phyloP scores from a whole-genome alignment of 37 sponge, comb jelly and placozoan genomes.

The Amphimedon queenslandica region DNA sequence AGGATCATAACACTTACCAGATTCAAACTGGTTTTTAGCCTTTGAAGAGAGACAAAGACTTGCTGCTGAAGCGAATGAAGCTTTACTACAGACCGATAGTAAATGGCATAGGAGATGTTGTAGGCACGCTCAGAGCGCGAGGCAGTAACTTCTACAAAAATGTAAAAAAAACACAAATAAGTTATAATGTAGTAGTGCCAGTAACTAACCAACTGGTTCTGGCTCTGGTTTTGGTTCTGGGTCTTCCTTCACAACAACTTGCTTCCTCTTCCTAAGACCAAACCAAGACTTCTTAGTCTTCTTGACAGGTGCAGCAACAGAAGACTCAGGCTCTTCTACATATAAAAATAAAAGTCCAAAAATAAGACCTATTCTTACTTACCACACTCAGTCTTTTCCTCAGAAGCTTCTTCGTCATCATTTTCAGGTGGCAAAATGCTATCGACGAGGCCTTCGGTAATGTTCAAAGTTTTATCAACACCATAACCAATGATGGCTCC shows the following conservation, averaged over 20 bases:
- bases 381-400: background rate
- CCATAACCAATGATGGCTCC: conserved; percentile 49
- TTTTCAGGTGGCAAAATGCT: conserved; percentile 43
- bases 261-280: conserved; percentile 3
- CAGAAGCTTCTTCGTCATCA: conserved; percentile 28
- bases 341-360: background rate
- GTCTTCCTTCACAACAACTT: background rate
- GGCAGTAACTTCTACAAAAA: background rate
- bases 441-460: conserved; percentile 52
- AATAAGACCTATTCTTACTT: conserved; percentile 5
- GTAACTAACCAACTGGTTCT: no score
- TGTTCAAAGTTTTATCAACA: conserved; percentile 24
- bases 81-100: conserved; percentile 38
- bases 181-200: no score
- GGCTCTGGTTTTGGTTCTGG: no score
- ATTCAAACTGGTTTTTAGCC: conserved; percentile 38
- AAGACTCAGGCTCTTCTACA: background rate
- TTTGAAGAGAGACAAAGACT: conserved; percentile 29
- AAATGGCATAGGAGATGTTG: conserved; percentile 42
- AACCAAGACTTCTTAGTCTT: background rate
- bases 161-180: no score
- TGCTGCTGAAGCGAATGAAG: conserved; percentile 40
- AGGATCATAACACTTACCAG: conserved; percentile 32
- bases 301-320: background rate
- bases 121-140: conserved; percentile 15